Base-by-base conservation (phyloP, 2,888 invertebrate species). In the Nymphalis c-album region DNA sequence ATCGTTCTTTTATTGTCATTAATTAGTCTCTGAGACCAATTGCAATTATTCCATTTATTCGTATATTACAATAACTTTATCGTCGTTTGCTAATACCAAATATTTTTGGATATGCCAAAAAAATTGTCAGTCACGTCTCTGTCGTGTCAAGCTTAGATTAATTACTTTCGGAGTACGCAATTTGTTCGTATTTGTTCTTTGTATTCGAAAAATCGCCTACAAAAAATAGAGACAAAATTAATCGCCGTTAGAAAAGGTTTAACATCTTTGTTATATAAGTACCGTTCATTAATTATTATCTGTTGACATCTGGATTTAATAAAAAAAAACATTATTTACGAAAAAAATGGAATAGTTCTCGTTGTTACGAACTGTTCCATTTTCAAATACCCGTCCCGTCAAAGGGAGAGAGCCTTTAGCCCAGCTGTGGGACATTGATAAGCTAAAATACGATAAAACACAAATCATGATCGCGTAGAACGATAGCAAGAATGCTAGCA, bases 101-200 rank as follows among this genome's bases (percentile, higher is more conserved):
- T 26, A 31, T 51, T 55, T n/a, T 53, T 55, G 26, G 26, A 55
- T 31, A 31, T 26, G 17, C 26, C 31, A 31, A 26, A 17, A 53
- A 31, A 22, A 31, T 7, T 17, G 17, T 55, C 26, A 17, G 53
- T 55, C 17, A 31, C 53, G 31, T 55, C 53, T 55, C 26, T 17
- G 2, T 50, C 31, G 5, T 55, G 17, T 55, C 53, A 55, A 16
- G 26, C 26, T n/a, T 26, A 55, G 31, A 55, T 55, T 31, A 55
- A 26, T 31, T 31, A 55, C 53, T 55, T 31, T n/a, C 26, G n/a
- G 8, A 53, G 26, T 53, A 31, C 8, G 53, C 53, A 55, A 55
- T 55, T 53, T 53, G 26, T 20, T 20, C 17, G 22, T 17, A 13
- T 55, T 31, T 26, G 7, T 22, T 31, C n/a, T 55, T n/a, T 31